These are phyloP conservation scores for Coleophora deauratella DNA, from an alignment of 2,888 invertebrate species.

Conservation along the genomic window DNA sequence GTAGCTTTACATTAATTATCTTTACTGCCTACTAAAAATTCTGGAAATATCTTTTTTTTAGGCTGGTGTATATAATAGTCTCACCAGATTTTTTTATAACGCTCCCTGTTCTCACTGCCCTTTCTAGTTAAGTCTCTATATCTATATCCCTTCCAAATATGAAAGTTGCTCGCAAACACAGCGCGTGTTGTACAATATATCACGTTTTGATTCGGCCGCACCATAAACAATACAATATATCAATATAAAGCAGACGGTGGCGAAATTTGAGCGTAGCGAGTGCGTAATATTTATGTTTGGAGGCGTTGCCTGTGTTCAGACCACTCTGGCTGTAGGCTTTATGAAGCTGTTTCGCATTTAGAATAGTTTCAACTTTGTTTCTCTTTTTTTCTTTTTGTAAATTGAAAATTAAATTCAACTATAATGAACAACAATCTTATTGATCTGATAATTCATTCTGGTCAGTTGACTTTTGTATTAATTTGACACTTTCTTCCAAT, in stretches of 20 bases:
- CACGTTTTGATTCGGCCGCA: slow-evolving; percentile 73
- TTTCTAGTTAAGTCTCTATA: slow-evolving; percentile 39
- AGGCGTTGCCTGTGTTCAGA: slow-evolving; percentile 22
- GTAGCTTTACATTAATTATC: too few species aligned
- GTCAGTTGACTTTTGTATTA: too few species aligned
- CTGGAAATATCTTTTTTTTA: too few species aligned
- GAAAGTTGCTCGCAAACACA: slow-evolving; percentile 68
- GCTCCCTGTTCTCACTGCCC: slow-evolving; percentile 12
- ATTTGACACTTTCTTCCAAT: too few species aligned
- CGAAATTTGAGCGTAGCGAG: slow-evolving; percentile 71
- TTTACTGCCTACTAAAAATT: too few species aligned
- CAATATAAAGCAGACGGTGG: slow-evolving; percentile 74
- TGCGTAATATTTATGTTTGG: slow-evolving; percentile 64
- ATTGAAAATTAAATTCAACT: too few species aligned
- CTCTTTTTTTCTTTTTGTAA: too few species aligned
- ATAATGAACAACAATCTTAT: too few species aligned
- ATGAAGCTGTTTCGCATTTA: slow-evolving; percentile 21
- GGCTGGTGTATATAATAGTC: too few species aligned
- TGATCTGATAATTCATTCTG: too few species aligned
- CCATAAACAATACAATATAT: slow-evolving; percentile 75
- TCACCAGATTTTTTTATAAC: background rate
- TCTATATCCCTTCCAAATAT: slow-evolving; percentile 65
- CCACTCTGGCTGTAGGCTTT: slow-evolving; percentile 21
- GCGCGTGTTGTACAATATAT: slow-evolving; percentile 66
- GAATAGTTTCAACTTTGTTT: background rate